Evolutionary conservation across 2,113 vertebrate species (phyloP).

Genomic region (Spilogale gracilis): DNA sequence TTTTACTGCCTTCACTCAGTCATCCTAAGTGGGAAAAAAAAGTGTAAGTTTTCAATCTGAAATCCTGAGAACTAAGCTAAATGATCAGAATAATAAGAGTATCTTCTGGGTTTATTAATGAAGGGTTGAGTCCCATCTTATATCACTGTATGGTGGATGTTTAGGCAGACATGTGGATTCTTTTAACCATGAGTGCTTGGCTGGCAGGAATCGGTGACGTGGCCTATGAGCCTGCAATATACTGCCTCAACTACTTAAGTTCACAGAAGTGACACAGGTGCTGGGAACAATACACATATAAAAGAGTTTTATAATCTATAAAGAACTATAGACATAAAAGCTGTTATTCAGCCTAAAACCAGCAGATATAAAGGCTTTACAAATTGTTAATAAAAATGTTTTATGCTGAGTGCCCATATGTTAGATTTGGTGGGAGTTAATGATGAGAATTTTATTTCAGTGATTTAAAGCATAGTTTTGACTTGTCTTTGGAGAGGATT

Average conservation of each 20-base stretch:
- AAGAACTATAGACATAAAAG: not conserved
- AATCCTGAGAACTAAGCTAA: not conserved
- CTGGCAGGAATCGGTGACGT: not conserved
- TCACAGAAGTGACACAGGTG: slow-evolving; percentile 19
- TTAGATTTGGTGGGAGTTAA: not conserved
- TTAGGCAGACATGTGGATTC: not conserved
- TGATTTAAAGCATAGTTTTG: slow-evolving; percentile 42
- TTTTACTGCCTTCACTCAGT: not conserved
- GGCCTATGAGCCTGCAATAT: not conserved
- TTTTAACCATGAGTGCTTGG: not conserved
- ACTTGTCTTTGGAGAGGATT: not conserved
- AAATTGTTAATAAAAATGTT: slow-evolving; percentile 44
- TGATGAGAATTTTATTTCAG: slow-evolving; percentile 28
- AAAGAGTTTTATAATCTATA: slow-evolving; percentile 18
- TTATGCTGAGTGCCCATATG: not conserved
- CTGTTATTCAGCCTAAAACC: not conserved
- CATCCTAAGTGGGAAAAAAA: not conserved
- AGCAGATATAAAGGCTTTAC: not conserved
- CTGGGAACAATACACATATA: not conserved
- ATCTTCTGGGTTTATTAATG: not conserved
- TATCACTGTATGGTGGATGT: not conserved
- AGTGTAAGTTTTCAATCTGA: not conserved
- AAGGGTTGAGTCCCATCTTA: not conserved
- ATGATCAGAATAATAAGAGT: not conserved
- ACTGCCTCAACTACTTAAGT: not conserved